Evolutionary conservation across 2,797 vertebrate species (phyloP).

Genomic region (Pseudopleuronectes americanus): DNA sequence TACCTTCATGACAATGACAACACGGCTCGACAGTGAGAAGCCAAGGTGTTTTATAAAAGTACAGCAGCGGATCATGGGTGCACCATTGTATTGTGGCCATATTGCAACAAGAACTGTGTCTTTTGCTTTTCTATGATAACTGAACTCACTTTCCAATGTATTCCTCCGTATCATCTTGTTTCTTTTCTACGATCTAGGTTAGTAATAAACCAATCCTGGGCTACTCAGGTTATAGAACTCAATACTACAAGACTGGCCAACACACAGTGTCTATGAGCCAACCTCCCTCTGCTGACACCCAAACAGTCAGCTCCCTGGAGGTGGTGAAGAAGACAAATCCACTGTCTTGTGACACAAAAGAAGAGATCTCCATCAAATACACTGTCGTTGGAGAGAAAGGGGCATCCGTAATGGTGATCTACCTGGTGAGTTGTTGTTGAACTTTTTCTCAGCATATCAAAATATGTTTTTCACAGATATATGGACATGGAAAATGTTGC

Average conservation of each 20-base stretch:
- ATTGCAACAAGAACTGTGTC: neutral
- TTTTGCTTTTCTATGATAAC: neutral
- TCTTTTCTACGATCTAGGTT: slow-evolving; percentile 38
- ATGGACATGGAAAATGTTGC: neutral
- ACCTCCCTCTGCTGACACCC: slow-evolving; percentile 38
- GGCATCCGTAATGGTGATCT: slow-evolving; percentile 59
- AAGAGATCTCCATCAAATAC: slow-evolving; percentile 63
- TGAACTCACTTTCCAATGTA: no score
- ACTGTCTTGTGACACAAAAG: slow-evolving; percentile 63
- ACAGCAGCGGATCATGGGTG: no score
- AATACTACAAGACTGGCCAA: neutral
- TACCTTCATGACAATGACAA: neutral
- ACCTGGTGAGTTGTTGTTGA: slow-evolving; percentile 68
- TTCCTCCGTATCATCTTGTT: neutral
- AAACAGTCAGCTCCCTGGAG: slow-evolving; percentile 65
- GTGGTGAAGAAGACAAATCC: slow-evolving; percentile 41
- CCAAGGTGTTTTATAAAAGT: no score
- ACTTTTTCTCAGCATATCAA: neutral
- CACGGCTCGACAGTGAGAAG: no score
- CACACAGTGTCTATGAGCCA: slow-evolving; percentile 1
- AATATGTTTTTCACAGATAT: neutral
- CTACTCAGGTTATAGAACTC: fast-evolving
- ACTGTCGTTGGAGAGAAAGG: slow-evolving; percentile 63
- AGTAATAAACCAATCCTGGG: neutral
- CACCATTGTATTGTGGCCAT: no score